Evolutionary conservation across 2,113 vertebrate species (phyloP).

Genomic region (Mormoops blainvillei): DNA sequence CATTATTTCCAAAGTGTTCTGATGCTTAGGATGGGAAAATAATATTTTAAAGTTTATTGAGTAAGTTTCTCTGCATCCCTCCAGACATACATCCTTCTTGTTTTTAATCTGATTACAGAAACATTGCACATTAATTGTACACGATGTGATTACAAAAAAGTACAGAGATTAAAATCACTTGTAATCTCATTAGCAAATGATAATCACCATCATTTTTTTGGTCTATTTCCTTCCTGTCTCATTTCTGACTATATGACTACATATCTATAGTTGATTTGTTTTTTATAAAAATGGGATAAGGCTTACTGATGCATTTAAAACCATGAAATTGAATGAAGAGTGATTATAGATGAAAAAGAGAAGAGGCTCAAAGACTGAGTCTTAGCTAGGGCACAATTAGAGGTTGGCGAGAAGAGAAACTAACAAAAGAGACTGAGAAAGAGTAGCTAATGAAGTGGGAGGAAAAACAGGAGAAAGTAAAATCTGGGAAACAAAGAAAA

Average conservation of each 20-base stretch:
- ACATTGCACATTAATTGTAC: not conserved
- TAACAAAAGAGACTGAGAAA: not conserved
- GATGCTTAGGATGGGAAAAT: not conserved
- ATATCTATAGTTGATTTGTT: not conserved
- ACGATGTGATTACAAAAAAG: not conserved
- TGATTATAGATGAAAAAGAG: not conserved
- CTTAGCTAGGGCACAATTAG: not conserved
- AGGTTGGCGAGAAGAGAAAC: not conserved
- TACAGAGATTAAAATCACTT: not conserved
- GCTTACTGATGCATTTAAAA: not conserved
- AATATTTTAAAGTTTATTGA: not conserved
- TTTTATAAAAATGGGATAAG: conserved; percentile 4
- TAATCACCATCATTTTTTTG: not conserved
- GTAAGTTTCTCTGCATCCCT: not conserved
- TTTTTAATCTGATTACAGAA: not conserved
- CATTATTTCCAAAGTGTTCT: not conserved
- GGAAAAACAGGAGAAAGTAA: not conserved
- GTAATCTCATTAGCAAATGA: conserved; percentile 6
- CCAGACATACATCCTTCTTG: not conserved
- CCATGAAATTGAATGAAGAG: not conserved
- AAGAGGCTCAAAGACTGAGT: not conserved
- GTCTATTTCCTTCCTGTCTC: not conserved
- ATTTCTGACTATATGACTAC: not conserved
- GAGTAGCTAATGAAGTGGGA: not conserved
- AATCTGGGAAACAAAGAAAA: not conserved